phyloP scores from a whole-genome alignment of 2,113 vertebrate species.

The Bufo gargarizans region DNA sequence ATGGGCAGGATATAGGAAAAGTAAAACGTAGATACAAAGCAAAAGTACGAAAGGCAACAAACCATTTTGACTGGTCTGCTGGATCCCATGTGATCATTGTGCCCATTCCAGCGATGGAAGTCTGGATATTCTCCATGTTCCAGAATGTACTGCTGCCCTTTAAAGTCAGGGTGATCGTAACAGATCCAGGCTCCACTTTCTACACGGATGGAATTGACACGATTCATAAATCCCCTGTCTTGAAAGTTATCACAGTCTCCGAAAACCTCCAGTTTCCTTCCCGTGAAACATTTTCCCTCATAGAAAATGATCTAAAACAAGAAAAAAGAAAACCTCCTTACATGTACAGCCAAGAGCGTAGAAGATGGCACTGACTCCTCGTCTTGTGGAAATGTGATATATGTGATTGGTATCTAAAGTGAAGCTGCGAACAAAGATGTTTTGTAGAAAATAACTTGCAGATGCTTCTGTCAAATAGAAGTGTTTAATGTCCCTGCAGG shows the following conservation, averaged over 20 bases:
- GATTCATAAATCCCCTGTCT: constrained; percentile 87
- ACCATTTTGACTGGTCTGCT: constrained; percentile 89
- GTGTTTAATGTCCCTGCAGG: background rate
- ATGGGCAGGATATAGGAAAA: background rate
- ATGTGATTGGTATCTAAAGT: background rate
- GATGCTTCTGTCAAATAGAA: constrained; percentile 16
- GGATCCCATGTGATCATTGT: constrained; percentile 90
- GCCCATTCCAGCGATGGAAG: constrained; percentile 87
- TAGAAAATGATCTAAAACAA: constrained; percentile 82
- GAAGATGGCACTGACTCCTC: background rate
- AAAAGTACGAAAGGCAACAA: constrained; percentile 58
- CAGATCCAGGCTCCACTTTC: constrained; percentile 90
- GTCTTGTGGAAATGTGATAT: background rate
- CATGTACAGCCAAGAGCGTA: background rate
- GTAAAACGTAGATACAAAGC: background rate
- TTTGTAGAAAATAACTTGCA: constrained; percentile 9
- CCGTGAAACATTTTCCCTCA: constrained; percentile 88
- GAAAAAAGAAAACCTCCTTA: constrained; percentile 11
- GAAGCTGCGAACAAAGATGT: constrained; percentile 32
- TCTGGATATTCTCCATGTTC: constrained; percentile 86
- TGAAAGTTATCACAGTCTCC: constrained; percentile 91
- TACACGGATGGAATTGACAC: constrained; percentile 87
- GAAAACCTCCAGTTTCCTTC: constrained; percentile 83
- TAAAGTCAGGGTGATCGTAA: constrained; percentile 85
- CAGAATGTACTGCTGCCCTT: constrained; percentile 88